Evolutionary conservation across 2,888 invertebrate genomes (phyloP), one percentile per base, ranked within the genome.

Genomic region (Phoronis australis): DNA sequence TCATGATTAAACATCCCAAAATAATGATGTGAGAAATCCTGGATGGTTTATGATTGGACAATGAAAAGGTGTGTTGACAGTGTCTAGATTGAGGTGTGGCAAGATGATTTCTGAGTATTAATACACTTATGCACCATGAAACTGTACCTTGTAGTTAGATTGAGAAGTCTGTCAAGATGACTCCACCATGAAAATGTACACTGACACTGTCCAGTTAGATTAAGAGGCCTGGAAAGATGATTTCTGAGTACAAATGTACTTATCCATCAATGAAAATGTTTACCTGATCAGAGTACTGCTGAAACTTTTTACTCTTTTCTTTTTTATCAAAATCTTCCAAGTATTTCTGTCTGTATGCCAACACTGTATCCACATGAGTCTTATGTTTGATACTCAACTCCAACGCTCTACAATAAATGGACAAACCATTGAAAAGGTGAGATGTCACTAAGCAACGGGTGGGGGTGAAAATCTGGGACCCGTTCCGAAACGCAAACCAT

Each of bases 341-440:
- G 73, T 86, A 87, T 57, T 82, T 81, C 63, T 82, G 80, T 48
- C 88, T 78, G 60, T 83, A 80, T 35, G 83, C 83, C 43, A 88
- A 71, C n/a, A 89, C 87, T 4, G 85, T 84, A 62, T 87, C 87
- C 20, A 87, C 77, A 62, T 86, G 83, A 3, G 83, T 83, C 69
- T 86, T 85, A 71, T 87, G 84, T 65, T 87, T 86, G 3, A 84
- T 72, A 0, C 87, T 87, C 53, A 88, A 75, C 63, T 88, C 87
- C 47, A 89, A 73, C 1, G 88, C 87, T 65, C 88, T 85, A 65
- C 24, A 61, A 59, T 18, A 45, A 20, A 37, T 25, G 3, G 76
- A n/a, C n/a, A n/a, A n/a, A n/a, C n/a, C n/a, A n/a, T n/a, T n/a
- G n/a, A n/a, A n/a, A n/a, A n/a, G n/a, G n/a, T n/a, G n/a, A n/a